Evolutionary conservation across 30 jellyfish, hydroid and myxozoan genomes (phyloP).

Genomic region (Cassiopea xamachana): DNA sequence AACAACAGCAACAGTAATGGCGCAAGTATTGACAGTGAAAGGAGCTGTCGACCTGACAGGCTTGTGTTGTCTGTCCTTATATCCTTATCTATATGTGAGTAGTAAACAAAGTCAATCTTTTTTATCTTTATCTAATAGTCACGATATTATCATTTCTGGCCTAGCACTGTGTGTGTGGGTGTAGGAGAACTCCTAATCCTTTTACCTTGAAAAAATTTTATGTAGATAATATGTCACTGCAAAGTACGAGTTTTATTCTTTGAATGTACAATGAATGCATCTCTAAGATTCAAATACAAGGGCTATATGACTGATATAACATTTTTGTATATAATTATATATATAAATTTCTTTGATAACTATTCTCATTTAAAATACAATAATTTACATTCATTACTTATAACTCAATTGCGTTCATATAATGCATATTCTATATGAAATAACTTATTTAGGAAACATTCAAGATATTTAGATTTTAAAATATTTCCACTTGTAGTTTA

Average conservation of each 20-base stretch:
- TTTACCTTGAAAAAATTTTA: no score
- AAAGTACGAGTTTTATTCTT: background rate
- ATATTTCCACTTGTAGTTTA: background rate
- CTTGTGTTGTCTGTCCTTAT: no score
- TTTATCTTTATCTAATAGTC: no score
- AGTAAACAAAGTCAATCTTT: no score
- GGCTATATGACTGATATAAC: conserved; percentile 22
- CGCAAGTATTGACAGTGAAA: no score
- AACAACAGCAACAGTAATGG: no score
- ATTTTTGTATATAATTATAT: background rate
- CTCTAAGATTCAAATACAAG: conserved; percentile 14
- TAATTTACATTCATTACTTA: conserved; percentile 30
- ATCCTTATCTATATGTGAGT: no score
- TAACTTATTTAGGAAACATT: conserved; percentile 18
- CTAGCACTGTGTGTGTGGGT: no score
- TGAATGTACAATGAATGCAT: conserved; percentile 44
- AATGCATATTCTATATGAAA: conserved; percentile 55
- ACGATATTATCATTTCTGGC: no score
- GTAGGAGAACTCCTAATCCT: no score
- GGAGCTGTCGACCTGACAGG: no score
- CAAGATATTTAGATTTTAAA: background rate
- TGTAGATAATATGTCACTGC: no score
- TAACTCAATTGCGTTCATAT: conserved; percentile 45
- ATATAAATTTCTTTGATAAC: conserved; percentile 54
- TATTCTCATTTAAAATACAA: conserved; percentile 45